Base-by-base conservation (phyloP, 2,888 invertebrate species). In the Cataglyphis altisquamis region DNA sequence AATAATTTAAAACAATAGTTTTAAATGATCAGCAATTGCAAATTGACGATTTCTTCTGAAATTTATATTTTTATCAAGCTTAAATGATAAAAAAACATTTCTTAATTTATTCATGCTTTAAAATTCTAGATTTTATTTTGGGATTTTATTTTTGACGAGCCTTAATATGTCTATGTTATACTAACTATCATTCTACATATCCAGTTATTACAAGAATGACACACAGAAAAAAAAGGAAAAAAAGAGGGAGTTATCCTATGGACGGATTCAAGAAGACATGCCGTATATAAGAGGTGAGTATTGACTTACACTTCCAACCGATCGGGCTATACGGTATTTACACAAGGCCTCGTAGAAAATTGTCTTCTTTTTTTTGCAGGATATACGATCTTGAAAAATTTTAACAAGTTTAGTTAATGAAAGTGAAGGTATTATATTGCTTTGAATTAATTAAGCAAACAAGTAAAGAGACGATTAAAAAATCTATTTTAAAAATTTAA, bases 301-400 rank as follows among this genome's bases (percentile, higher is more conserved):
- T 94, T 93, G 93, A 88, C 91, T 94, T 94, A 94, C 94, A 91
- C 89, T 94, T 93, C 92, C 94, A 92, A 90, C 91, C 93, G 94
- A 94, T 94, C 92, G 93, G 92, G 84, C 90, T 80, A 48, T 82
- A 87, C 72, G 94, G 94, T 92, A 94, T 94, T 94, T 91, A 91
- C 91, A 90, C 88, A 87, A 86, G 87, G 85, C 82, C 85, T 86
- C 85, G 80, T 89, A 86, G 81, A 87, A 87, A 84, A 88, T 83
- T 64, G 84, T 82, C 57, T 32, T 45, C 64, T 83, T 62, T 70
- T 67, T 63, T 25, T 52, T 25, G n/a, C 57, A 25, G 9, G 25
- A 78, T 82, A 70, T 57, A n/a, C 67, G 63, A 87, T 84, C 84
- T 74, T 75, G 78, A 66, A 80, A 60, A 84, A 84, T 83, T 75